phyloP scores from a whole-genome alignment of 1,140 invertebrate genomes.

The Holotrichia oblita region DNA sequence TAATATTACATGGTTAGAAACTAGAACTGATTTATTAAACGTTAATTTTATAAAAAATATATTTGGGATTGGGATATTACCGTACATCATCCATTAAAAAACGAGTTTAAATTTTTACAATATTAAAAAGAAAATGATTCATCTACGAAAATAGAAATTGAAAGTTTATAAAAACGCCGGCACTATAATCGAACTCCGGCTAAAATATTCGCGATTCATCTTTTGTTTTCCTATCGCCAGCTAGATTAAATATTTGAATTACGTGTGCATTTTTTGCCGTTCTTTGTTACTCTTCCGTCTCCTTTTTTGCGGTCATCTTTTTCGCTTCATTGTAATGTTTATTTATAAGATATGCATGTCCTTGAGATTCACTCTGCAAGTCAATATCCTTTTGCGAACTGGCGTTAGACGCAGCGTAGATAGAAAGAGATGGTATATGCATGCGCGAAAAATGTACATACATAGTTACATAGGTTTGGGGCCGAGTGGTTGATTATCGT shows the following conservation, averaged over 20 bases:
- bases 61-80: background rate
- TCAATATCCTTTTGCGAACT: conserved; percentile 33
- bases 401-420: conserved; percentile 3
- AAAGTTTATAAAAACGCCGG: background rate
- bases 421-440: background rate
- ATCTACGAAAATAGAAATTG: background rate
- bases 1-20: too few relatives aligned
- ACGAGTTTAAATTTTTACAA: too few relatives aligned
- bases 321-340: conserved; percentile 23
- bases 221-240: conserved; percentile 16
- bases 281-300: background rate
- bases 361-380: conserved; percentile 26
- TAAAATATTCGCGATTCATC: background rate
- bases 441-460: background rate
- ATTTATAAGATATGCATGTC: conserved; percentile 35
- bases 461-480: too few relatives aligned
- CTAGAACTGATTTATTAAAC: too few relatives aligned
- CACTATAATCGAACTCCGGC: background rate
- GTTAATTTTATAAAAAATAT: too few relatives aligned
- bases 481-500: background rate
- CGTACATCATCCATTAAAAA: background rate
- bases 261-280: conserved; percentile 5
- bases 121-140: too few relatives aligned
- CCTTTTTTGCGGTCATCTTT: background rate
- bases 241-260: conserved; percentile 26